phyloP scores from a whole-genome alignment of 2,113 vertebrate genomes.

The Rhinoptilus africanus region DNA sequence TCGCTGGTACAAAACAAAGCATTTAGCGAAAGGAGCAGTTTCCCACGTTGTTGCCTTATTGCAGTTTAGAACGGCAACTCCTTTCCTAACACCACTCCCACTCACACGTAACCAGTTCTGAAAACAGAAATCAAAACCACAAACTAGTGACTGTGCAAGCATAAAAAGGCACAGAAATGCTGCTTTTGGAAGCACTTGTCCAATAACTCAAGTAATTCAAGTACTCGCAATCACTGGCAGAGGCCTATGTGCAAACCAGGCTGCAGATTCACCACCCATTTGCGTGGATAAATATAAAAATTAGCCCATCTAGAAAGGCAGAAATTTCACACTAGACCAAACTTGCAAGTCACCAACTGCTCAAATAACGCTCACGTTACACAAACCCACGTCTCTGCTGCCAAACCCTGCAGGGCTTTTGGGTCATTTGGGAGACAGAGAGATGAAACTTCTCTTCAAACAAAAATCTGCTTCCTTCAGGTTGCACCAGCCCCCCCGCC shows the following conservation, averaged over 20 bases:
- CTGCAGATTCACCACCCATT: neutral
- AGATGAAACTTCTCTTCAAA: neutral
- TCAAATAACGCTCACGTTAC: accelerated
- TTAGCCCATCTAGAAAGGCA: neutral
- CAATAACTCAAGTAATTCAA: neutral
- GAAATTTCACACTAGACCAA: neutral
- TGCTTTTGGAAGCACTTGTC: neutral
- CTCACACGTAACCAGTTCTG: neutral
- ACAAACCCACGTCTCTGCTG: accelerated
- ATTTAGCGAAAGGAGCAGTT: neutral
- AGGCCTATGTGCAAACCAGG: neutral
- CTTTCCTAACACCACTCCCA: neutral
- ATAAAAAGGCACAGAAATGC: neutral
- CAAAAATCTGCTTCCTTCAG: neutral
- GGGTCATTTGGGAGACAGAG: neutral
- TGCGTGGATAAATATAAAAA: neutral
- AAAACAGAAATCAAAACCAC: neutral
- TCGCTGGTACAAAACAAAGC: neutral
- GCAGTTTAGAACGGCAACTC: neutral
- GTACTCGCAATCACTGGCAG: neutral
- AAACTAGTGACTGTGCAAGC: neutral
- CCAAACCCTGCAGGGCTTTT: neutral
- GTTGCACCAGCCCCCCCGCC: neutral
- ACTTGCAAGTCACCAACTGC: neutral
- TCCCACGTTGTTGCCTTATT: neutral